phyloP scores from a whole-genome alignment of 2,888 invertebrate genomes.

The Caenorhabditis panamensis region DNA sequence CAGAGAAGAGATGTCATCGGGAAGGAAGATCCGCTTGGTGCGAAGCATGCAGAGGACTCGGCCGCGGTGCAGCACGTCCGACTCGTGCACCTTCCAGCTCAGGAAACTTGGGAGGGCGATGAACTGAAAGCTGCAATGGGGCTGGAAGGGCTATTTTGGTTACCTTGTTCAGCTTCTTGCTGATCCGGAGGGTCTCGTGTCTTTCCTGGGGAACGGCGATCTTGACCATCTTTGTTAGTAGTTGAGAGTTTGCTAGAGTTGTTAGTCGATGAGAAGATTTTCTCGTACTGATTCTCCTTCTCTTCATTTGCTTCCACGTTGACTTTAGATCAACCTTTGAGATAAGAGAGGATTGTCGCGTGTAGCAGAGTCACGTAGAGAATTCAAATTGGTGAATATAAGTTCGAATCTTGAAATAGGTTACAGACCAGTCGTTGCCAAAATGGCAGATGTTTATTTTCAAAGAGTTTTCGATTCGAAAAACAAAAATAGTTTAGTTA shows the following conservation, averaged over 20 bases:
- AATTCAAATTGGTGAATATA: too few species aligned
- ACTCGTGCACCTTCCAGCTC: slow-evolving; percentile 45
- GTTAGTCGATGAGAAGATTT: slow-evolving; percentile 15
- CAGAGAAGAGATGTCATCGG: slow-evolving; percentile 47
- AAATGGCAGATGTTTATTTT: neutral
- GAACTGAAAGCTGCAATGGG: slow-evolving; percentile 50
- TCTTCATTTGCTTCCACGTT: slow-evolving; percentile 4
- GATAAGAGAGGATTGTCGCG: neutral
- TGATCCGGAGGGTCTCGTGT: slow-evolving; percentile 31
- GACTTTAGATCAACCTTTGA: slow-evolving; percentile 19
- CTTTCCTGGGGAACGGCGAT: slow-evolving; percentile 15
- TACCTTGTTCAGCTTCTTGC: slow-evolving; percentile 53
- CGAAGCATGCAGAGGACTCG: slow-evolving; percentile 48
- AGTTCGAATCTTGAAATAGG: too few species aligned
- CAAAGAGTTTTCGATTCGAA: neutral
- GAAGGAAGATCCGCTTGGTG: slow-evolving; percentile 31
- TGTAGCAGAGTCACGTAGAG: neutral
- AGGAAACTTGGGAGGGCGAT: slow-evolving; percentile 43
- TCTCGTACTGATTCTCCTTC: slow-evolving; percentile 35
- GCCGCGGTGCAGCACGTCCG: slow-evolving; percentile 40
- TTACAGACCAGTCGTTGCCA: too few species aligned
- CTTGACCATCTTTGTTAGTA: slow-evolving; percentile 40
- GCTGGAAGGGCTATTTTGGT: too few species aligned
- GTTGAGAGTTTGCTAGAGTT: neutral
- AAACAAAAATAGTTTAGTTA: neutral